Conservation (phyloP, 1,140 invertebrate species). For the Heliconius himera region DNA sequence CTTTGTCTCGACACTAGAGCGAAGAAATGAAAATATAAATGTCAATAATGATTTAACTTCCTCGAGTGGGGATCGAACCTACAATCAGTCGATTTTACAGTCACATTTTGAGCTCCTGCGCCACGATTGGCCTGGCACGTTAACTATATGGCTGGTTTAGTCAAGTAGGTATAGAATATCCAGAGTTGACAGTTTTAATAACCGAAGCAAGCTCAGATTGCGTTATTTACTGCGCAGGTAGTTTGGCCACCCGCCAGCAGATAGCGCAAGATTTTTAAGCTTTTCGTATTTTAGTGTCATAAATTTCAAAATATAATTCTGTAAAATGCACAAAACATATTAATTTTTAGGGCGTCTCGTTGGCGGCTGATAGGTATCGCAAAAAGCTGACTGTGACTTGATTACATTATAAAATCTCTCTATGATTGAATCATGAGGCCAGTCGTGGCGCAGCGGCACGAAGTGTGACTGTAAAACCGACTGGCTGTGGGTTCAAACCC, state of each 20-base stretch:
- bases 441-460: too few species aligned
- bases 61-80: too few species aligned
- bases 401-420: neutral
- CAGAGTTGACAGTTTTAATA: constrained; percentile 47
- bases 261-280: constrained; percentile 71
- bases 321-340: constrained; percentile 54
- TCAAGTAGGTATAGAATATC: neutral
- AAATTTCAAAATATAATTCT: constrained; percentile 71
- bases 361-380: constrained; percentile 4
- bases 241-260: constrained; percentile 69
- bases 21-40: too few species aligned
- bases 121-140: too few species aligned
- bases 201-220: constrained; percentile 54
- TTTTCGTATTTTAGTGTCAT: constrained; percentile 64
- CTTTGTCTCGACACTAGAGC: too few species aligned
- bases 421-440: neutral
- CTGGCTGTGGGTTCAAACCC: too few species aligned
- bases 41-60: too few species aligned
- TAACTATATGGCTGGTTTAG: neutral
- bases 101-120: too few species aligned
- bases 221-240: constrained; percentile 73
- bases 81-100: too few species aligned
- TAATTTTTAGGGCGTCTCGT: constrained; percentile 31
- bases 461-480: too few species aligned
- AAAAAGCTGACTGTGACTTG: neutral